Evolutionary conservation across 2,797 vertebrate species (phyloP).

Genomic region (Bryconaethiops microstoma): DNA sequence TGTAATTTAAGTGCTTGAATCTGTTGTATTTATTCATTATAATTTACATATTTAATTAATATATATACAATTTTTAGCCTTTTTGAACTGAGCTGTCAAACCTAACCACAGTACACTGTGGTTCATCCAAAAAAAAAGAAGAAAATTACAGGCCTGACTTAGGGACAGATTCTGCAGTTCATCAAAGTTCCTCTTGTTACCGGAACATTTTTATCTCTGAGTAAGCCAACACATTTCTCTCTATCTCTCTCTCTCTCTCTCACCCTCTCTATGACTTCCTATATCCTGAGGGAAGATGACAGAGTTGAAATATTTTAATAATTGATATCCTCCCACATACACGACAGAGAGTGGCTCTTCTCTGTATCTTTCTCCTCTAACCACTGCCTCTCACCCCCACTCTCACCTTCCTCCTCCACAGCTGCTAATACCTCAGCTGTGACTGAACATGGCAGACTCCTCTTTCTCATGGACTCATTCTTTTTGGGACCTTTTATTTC

Average conservation of each 20-base stretch:
- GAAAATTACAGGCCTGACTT: conserved; percentile 13
- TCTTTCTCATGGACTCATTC: conserved; percentile 1
- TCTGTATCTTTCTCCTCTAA: conserved; percentile 19
- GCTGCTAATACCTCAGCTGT: conserved; percentile 23
- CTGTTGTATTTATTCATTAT: too few relatives aligned
- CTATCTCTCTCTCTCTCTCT: conserved; percentile 19
- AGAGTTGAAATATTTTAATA: conserved; percentile 56
- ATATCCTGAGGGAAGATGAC: conserved; percentile 53
- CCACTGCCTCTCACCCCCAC: neutral
- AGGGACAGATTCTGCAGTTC: conserved; percentile 37
- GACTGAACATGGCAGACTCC: conserved; percentile 1
- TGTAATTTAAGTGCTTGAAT: too few relatives aligned
- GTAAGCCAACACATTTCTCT: conserved; percentile 47
- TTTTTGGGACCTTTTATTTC: conserved; percentile 28
- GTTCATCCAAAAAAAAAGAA: conserved; percentile 1
- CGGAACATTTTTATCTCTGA: conserved; percentile 37
- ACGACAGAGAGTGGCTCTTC: conserved; percentile 8
- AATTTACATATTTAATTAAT: too few relatives aligned
- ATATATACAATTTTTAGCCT: neutral
- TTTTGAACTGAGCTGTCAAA: neutral
- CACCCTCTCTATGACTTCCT: conserved; percentile 38
- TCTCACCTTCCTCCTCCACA: neutral
- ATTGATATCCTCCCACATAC: conserved; percentile 45
- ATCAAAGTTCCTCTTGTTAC: conserved; percentile 43
- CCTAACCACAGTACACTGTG: conserved; percentile 8